Evolutionary conservation across 2,797 vertebrate species (phyloP).

Genomic region (Takifugu rubripes): DNA sequence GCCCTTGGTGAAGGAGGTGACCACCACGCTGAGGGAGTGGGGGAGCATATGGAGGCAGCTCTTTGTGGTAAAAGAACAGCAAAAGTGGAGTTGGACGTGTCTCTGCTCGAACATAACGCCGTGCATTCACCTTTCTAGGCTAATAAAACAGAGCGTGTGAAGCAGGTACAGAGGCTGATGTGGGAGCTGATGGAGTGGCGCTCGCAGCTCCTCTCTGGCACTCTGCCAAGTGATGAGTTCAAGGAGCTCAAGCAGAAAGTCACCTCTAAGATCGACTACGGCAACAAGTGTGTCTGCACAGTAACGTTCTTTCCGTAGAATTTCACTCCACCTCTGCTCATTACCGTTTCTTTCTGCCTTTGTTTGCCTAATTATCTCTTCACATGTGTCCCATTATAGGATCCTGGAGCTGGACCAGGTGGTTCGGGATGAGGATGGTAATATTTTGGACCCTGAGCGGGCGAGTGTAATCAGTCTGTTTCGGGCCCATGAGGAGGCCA

Average conservation of each 20-base stretch:
- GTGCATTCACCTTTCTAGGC: constrained; percentile 62
- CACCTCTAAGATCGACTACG: constrained; percentile 97
- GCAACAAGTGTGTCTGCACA: constrained; percentile 84
- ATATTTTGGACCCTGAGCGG: constrained; percentile 93
- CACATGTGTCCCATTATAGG: constrained; percentile 58
- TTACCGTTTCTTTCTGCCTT: neutral
- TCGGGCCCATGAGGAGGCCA: constrained; percentile 89
- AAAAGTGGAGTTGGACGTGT: neutral
- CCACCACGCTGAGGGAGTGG: constrained; percentile 94
- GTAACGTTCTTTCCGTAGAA: neutral
- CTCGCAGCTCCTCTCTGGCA: constrained; percentile 96
- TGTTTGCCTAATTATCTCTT: neutral
- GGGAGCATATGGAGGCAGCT: constrained; percentile 96
- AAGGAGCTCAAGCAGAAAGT: constrained; percentile 99
- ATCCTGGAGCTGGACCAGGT: constrained; percentile 91
- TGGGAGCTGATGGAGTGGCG: constrained; percentile 97
- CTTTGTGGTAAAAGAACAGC: constrained; percentile 81
- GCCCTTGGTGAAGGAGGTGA: constrained; percentile 95
- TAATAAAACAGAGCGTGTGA: constrained; percentile 80
- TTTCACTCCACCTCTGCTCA: neutral
- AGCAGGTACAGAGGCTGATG: constrained; percentile 91
- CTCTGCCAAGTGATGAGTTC: constrained; percentile 93
- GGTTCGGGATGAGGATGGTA: constrained; percentile 91
- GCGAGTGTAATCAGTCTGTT: constrained; percentile 95
- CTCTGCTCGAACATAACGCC: constrained; percentile 5